phyloP scores from a whole-genome alignment of 2,888 invertebrate genomes.

The Scaeva pyrastri region DNA sequence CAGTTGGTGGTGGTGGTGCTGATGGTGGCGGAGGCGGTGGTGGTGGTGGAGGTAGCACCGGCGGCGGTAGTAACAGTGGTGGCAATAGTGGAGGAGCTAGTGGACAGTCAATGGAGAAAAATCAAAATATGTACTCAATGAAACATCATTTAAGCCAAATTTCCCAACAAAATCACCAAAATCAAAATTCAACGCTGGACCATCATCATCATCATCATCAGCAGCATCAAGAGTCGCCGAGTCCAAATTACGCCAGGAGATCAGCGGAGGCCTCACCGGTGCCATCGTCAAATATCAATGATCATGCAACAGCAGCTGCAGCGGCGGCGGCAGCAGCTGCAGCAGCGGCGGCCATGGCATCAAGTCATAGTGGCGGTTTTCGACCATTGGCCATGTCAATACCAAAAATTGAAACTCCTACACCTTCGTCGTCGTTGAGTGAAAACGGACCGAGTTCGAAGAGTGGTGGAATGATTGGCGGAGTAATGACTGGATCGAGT shows the following conservation, averaged over 20 bases:
- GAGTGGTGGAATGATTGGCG: constrained; percentile 52
- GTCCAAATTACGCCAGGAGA: constrained; percentile 76
- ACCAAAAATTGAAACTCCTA: constrained; percentile 80
- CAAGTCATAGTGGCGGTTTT: constrained; percentile 79
- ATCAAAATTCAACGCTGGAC: constrained; percentile 62
- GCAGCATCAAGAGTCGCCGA: constrained; percentile 71
- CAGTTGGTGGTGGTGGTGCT: constrained; percentile 45
- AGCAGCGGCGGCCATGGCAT: constrained; percentile 74
- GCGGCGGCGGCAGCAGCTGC: constrained; percentile 2
- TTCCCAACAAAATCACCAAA: constrained; percentile 59
- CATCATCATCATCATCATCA: constrained; percentile 11
- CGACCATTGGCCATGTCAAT: constrained; percentile 78
- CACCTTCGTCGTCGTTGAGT: constrained; percentile 77
- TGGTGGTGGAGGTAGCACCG: constrained; percentile 16
- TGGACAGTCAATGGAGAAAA: constrained; percentile 63
- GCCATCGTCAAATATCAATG: constrained; percentile 56
- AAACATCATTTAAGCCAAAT: constrained; percentile 70
- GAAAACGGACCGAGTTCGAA: constrained; percentile 73
- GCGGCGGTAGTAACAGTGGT: constrained; percentile 29
- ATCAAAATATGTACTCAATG: constrained; percentile 58
- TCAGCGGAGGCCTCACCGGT: constrained; percentile 72
- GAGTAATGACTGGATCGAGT: constrained; percentile 74
- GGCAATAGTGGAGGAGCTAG: constrained; percentile 2
- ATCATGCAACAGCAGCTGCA: constrained; percentile 72
- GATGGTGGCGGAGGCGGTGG: constrained; percentile 41